Percentiles rank a stretch among this genome's conserved stretches.
These are phyloP conservation scores for Actinopyga echinites DNA, from an alignment of 53 echinoderm and acorn worm species.

Conservation along the genomic window DNA sequence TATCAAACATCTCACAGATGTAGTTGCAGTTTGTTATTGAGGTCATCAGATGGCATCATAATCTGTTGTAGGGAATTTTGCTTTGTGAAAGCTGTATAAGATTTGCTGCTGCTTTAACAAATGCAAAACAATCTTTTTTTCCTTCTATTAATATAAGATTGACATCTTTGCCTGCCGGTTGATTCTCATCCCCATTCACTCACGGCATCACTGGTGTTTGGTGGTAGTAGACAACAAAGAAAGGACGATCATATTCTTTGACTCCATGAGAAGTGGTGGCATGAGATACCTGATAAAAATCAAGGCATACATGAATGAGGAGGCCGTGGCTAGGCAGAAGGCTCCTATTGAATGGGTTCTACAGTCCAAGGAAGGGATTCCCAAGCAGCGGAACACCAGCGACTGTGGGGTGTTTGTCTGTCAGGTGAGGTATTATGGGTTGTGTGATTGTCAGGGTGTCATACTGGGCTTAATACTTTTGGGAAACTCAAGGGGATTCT, in stretches of 20 bases:
- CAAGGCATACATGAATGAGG: conserved; percentile 41
- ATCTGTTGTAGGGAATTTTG: too few relatives aligned
- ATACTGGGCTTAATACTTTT: too few relatives aligned
- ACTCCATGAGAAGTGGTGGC: conserved; percentile 49
- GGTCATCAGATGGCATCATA: too few relatives aligned
- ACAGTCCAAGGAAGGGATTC: conserved; percentile 42
- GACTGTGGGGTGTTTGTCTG: conserved; percentile 86
- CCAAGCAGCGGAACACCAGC: conserved; percentile 63
- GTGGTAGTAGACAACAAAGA: conserved; percentile 49
- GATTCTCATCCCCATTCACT: conserved; percentile 67
- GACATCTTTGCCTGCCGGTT: conserved; percentile 64
- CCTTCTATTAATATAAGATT: conserved; percentile 33
- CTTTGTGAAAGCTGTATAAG: too few relatives aligned
- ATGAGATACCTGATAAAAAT: conserved; percentile 30
- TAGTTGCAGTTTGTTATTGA: too few relatives aligned
- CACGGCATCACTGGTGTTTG: conserved; percentile 68
- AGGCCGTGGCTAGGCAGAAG: conserved; percentile 48
- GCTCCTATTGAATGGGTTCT: conserved; percentile 32
- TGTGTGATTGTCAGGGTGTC: too few relatives aligned
- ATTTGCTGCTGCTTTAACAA: too few relatives aligned
- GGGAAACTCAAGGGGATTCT: too few relatives aligned
- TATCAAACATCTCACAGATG: too few relatives aligned
- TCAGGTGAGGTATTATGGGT: conserved; percentile 53
- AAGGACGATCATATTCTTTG: conserved; percentile 58
- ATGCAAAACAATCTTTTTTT: background rate